phyloP scores from a whole-genome alignment of 2,113 vertebrate species.

The Sinocyclocheilus rhinocerous region DNA sequence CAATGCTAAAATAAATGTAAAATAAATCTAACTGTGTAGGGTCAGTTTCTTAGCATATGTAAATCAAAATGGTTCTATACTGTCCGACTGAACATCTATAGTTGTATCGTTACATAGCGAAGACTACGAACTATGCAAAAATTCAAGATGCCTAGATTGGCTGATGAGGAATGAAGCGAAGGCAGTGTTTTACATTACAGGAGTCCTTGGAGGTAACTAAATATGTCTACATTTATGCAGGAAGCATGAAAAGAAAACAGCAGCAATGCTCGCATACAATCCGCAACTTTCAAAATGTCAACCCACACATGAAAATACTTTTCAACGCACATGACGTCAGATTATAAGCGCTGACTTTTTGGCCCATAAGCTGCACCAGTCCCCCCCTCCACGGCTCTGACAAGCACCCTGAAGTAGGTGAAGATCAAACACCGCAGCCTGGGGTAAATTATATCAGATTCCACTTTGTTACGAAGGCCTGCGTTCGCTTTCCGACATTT shows the following conservation, averaged over 20 bases:
- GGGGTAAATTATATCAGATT: slow-evolving; percentile 74
- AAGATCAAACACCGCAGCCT: slow-evolving; percentile 72
- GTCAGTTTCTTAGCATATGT: not conserved
- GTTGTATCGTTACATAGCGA: not conserved
- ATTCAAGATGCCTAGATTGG: not conserved
- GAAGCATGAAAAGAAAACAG: slow-evolving; percentile 34
- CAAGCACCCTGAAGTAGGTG: slow-evolving; percentile 58
- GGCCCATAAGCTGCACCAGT: slow-evolving; percentile 61
- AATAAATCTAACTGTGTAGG: not conserved
- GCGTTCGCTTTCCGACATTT: slow-evolving; percentile 74
- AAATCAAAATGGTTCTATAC: not conserved
- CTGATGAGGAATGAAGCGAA: not conserved
- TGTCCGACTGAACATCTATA: not conserved
- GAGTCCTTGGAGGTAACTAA: slow-evolving; percentile 20
- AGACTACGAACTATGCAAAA: not conserved
- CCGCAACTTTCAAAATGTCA: slow-evolving; percentile 57
- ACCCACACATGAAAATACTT: slow-evolving; percentile 70
- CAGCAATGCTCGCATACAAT: slow-evolving; percentile 47
- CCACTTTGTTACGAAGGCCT: slow-evolving; percentile 68
- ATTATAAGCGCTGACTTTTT: slow-evolving; percentile 65
- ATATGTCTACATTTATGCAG: slow-evolving; percentile 44
- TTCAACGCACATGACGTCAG: slow-evolving; percentile 65
- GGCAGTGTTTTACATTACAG: slow-evolving; percentile 37
- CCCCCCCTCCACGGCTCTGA: slow-evolving; percentile 58
- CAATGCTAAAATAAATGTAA: not conserved